Conservation (phyloP, 2,888 invertebrate species). For the Noctua janthe region DNA sequence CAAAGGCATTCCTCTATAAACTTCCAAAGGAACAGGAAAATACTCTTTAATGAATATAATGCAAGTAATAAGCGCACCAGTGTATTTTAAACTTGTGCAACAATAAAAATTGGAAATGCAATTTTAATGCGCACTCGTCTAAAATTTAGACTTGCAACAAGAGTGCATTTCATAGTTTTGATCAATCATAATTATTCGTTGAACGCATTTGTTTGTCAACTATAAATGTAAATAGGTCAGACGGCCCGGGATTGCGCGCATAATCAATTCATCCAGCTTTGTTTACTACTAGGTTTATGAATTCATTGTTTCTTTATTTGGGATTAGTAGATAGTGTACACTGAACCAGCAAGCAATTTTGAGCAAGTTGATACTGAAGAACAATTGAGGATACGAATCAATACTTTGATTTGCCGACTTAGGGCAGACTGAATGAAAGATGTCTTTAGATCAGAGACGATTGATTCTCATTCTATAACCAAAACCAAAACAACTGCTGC, state of each 20-base stretch:
- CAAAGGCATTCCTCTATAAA: constrained; percentile 46
- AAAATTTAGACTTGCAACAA: constrained; percentile 18
- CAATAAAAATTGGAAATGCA: constrained; percentile 14
- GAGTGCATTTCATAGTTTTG: constrained; percentile 53
- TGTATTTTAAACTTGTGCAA: constrained; percentile 28
- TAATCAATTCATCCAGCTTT: constrained; percentile 38
- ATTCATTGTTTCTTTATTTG: constrained; percentile 26
- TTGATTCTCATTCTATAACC: background rate
- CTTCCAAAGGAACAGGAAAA: constrained; percentile 17
- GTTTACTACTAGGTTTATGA: constrained; percentile 18
- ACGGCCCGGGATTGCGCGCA: constrained; percentile 48
- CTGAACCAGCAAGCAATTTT: background rate
- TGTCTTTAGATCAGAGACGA: background rate
- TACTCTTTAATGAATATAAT: constrained; percentile 27
- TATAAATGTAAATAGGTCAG: constrained; percentile 58
- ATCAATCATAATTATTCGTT: constrained; percentile 54
- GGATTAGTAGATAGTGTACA: background rate
- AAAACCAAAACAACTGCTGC: background rate
- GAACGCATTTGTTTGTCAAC: constrained; percentile 32
- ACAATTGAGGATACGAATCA: constrained; percentile 7
- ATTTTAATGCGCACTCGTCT: constrained; percentile 14
- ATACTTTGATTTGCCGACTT: background rate
- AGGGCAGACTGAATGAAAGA: background rate
- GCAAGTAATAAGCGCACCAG: constrained; percentile 36
- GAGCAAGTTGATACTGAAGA: background rate